Conservation (phyloP, 2,797 vertebrate species). For the Melanotaenia nigrans region DNA sequence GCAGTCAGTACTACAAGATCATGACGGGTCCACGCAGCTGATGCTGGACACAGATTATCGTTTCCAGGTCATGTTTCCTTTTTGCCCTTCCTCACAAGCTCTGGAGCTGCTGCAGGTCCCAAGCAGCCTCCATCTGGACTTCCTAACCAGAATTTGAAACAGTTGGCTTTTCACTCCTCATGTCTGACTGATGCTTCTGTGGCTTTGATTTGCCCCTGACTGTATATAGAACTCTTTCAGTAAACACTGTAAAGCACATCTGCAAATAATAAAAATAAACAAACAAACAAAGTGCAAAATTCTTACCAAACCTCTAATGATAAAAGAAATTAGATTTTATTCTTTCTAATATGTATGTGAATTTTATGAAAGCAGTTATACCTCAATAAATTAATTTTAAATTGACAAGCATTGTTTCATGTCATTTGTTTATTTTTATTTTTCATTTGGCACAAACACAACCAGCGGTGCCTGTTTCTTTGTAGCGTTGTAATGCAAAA, state of each 20-base stretch:
- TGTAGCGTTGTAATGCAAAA: background rate
- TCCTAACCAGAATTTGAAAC: conserved; percentile 88
- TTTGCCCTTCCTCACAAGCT: conserved; percentile 87
- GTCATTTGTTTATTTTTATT: background rate
- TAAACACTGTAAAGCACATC: conserved; percentile 12
- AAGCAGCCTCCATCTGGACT: conserved; percentile 91
- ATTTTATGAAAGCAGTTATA: background rate
- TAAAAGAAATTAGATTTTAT: background rate
- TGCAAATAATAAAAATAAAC: too few relatives aligned
- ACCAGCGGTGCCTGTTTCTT: background rate
- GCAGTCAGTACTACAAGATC: conserved; percentile 89
- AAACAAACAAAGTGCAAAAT: background rate
- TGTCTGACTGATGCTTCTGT: conserved; percentile 9
- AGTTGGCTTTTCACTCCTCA: conserved; percentile 12
- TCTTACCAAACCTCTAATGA: background rate
- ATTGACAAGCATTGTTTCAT: background rate
- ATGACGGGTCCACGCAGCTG: conserved; percentile 87
- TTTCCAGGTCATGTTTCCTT: conserved; percentile 97
- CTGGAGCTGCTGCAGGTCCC: conserved; percentile 94
- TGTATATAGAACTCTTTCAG: conserved; percentile 34
- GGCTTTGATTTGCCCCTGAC: conserved; percentile 2
- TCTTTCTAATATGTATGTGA: background rate
- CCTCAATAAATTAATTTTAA: background rate
- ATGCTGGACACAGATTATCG: conserved; percentile 92
- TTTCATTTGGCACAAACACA: background rate